A percentile compares a stretch with the other conserved stretches of the same genome.
Conservation (phyloP, 2,797 vertebrate species). For the Lagocephalus sceleratus region DNA sequence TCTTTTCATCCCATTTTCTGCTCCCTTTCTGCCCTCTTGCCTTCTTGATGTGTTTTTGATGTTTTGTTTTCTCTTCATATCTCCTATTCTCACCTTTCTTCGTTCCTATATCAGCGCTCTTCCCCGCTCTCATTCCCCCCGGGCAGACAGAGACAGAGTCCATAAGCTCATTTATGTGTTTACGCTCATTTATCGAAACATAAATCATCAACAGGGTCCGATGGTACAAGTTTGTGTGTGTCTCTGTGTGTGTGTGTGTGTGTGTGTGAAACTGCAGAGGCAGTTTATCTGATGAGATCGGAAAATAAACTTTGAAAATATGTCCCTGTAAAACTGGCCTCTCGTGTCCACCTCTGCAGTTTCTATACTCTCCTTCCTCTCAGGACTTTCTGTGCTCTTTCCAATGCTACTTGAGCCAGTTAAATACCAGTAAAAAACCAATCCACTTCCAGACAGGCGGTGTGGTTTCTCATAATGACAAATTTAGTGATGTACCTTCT, state of each 20-base stretch:
- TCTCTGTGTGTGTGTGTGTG: constrained; percentile 12
- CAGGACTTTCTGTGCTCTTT: too few species aligned
- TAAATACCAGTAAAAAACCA: too few species aligned
- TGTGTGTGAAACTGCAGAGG: constrained; percentile 9
- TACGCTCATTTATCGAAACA: constrained; percentile 44
- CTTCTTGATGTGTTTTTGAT: neutral
- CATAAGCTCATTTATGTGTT: constrained; percentile 58
- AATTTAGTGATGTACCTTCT: neutral
- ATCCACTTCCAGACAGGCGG: too few species aligned
- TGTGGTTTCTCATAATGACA: constrained; percentile 1
- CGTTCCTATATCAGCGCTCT: neutral
- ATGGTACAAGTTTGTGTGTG: too few species aligned
- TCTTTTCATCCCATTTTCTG: neutral
- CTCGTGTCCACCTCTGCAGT: neutral
- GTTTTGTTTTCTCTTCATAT: neutral
- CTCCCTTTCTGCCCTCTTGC: neutral
- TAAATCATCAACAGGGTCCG: constrained; percentile 25
- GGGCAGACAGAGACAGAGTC: neutral
- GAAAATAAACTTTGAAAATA: constrained; percentile 25
- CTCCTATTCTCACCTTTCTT: neutral
- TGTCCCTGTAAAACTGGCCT: constrained; percentile 12
- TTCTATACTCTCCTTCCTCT: neutral
- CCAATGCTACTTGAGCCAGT: too few species aligned
- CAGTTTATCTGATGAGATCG: constrained; percentile 6
- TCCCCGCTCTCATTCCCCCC: constrained; percentile 1